These are phyloP conservation scores for Sardinella longiceps DNA, from an alignment of 2,797 vertebrate species.

Conservation along the genomic window DNA sequence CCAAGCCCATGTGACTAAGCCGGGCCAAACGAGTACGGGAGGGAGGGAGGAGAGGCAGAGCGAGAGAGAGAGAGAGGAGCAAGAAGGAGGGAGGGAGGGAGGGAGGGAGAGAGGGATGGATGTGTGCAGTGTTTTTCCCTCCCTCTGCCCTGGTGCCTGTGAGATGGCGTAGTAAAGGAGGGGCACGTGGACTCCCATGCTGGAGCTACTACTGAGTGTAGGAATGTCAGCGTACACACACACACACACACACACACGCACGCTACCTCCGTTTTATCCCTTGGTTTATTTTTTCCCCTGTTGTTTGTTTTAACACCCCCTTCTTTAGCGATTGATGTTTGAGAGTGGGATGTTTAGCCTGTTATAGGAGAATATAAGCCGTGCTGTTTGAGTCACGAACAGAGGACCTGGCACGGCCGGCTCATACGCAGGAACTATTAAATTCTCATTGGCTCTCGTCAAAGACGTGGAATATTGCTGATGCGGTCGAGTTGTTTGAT, in stretches of 20 bases:
- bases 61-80: background rate
- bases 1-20: conserved; percentile 62
- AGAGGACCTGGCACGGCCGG: background rate
- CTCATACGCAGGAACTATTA: background rate
- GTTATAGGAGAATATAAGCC: background rate
- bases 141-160: conserved; percentile 28
- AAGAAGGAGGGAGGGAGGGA: background rate
- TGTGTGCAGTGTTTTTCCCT: background rate
- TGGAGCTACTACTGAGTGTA: conserved; percentile 63
- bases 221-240: conserved; percentile 67
- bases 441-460: background rate
- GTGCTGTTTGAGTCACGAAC: background rate
- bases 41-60: background rate
- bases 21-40: background rate
- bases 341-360: background rate
- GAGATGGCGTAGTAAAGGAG: conserved; percentile 67
- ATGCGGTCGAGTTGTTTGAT: background rate
- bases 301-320: background rate
- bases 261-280: background rate
- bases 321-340: background rate
- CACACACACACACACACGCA: background rate
- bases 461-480: background rate
- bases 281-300: background rate
- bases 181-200: conserved; percentile 77
- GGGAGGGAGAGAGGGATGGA: conserved; percentile 45